Conservation (phyloP, 1,140 invertebrate species). For the Dryas iulia region DNA sequence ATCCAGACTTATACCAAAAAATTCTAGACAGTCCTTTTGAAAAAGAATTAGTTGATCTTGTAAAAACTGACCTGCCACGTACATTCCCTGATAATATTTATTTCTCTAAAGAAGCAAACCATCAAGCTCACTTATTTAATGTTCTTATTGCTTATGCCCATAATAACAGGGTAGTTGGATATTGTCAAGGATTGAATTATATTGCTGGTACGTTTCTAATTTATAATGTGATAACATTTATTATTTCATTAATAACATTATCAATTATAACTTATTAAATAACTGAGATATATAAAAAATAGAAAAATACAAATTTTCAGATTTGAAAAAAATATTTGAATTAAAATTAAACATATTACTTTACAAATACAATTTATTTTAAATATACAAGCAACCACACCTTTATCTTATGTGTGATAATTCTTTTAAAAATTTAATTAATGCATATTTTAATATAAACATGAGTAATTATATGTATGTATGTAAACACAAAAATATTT, state of each 20-base stretch:
- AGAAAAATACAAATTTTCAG: too few species aligned
- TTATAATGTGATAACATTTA: too few species aligned
- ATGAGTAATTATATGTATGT: not conserved
- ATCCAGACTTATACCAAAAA: slow-evolving; percentile 86
- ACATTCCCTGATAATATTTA: slow-evolving; percentile 98
- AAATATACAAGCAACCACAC: too few species aligned
- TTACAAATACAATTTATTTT: not conserved
- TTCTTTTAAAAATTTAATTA: too few species aligned
- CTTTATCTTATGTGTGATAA: too few species aligned
- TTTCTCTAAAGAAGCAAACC: slow-evolving; percentile 87
- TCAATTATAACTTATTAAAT: too few species aligned
- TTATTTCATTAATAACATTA: too few species aligned
- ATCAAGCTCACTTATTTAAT: slow-evolving; percentile 90
- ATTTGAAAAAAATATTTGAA: too few species aligned
- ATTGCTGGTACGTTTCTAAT: slow-evolving; percentile 83
- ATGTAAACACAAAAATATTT: not conserved
- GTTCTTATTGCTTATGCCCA: slow-evolving; percentile 94
- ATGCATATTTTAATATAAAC: too few species aligned
- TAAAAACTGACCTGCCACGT: slow-evolving; percentile 91
- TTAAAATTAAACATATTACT: too few species aligned
- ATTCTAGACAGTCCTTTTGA: slow-evolving; percentile 85
- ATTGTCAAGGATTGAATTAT: slow-evolving; percentile 97
- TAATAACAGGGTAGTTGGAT: slow-evolving; percentile 92
- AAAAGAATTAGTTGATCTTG: slow-evolving; percentile 86
- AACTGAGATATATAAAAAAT: too few species aligned